phyloP scores from a whole-genome alignment of 2,888 invertebrate species.

The Arrhopalites spinosus region DNA sequence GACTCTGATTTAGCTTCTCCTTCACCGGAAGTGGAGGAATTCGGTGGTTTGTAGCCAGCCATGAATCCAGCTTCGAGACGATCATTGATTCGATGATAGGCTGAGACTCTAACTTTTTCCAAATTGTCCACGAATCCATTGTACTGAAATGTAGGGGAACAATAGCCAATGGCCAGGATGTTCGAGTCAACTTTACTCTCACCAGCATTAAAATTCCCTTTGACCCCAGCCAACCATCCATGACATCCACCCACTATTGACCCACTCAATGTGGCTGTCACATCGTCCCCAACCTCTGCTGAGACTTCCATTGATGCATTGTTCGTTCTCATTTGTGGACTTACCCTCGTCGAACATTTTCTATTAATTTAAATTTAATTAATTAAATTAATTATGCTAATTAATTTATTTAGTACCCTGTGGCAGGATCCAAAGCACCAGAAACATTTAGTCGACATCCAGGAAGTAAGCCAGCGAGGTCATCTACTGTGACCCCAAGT shows the following conservation, averaged over 20 bases:
- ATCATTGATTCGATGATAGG: slow-evolving; percentile 15
- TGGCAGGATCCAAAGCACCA: slow-evolving; percentile 13
- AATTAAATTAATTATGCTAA: background rate
- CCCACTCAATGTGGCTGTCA: background rate
- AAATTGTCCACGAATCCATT: slow-evolving; percentile 16
- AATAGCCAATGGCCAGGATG: background rate
- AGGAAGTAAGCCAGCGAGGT: slow-evolving; percentile 6
- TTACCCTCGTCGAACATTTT: background rate
- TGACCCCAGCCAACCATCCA: background rate
- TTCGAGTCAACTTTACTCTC: background rate
- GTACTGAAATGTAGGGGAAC: background rate
- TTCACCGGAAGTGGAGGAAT: background rate
- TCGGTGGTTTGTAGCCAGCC: slow-evolving; percentile 1
- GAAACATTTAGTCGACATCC: background rate
- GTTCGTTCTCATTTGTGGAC: background rate
- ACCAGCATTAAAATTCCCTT: slow-evolving; percentile 1
- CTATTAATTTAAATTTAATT: no score
- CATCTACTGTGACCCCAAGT: background rate
- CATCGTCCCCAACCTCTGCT: slow-evolving; percentile 10
- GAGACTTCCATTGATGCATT: background rate
- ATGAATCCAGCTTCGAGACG: slow-evolving; percentile 16
- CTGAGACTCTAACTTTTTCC: slow-evolving; percentile 4
- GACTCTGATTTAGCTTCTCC: background rate
- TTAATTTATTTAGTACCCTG: slow-evolving; percentile 1
- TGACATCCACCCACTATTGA: background rate